Base-by-base conservation (phyloP, 2,113 vertebrate genomes). In the Cyprinus carpio region DNA sequence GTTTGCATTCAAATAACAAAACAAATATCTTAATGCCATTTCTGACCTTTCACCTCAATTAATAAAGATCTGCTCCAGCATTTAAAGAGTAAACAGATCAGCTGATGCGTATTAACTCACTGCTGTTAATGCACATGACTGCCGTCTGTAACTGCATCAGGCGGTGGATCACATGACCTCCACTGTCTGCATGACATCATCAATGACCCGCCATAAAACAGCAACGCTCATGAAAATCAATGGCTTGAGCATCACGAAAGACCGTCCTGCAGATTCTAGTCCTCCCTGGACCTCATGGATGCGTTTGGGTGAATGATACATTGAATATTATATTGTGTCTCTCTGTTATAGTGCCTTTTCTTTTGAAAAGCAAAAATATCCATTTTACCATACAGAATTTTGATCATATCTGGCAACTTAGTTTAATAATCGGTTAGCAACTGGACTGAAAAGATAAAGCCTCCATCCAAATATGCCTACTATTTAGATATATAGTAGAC, bases 41-140 rank as follows among this genome's bases (percentile, higher is more conserved):
- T 51, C 43, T 29, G 15, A 75, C 46, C 46, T 75, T 75, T 51
- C n/a, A 51, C 74, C 46, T 27, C 43, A 69, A 51, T 75, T 51
- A 27, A 51, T 75, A 51, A 20, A 75, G 43, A 51, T 51, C 46
- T 15, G 46, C 7, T 49, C n/a, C 25, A 20, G 74, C 46, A 29
- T 37, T 23, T 34, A 4, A 8, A 15, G 18, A 34, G 29, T 0
- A 18, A 69, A 10, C 34, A 29, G 67, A 31, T 37, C 67, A 37
- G 31, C 31, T 37, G 31, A 69, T 0, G 29, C 18, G 37, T 23
- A 69, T 69, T 34, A 34, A 69, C 18, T 18, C 1, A 18, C 29
- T 31, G 64, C 6, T 67, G 64, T 31, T 69, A 23, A 37, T 20
- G 0, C 65, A 34, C 58, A 25, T 11, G 58, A 60, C 58, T 58